These are phyloP conservation scores for Danio aesculapii DNA, from an alignment of 2,797 vertebrate genomes.

Conservation along the genomic window DNA sequence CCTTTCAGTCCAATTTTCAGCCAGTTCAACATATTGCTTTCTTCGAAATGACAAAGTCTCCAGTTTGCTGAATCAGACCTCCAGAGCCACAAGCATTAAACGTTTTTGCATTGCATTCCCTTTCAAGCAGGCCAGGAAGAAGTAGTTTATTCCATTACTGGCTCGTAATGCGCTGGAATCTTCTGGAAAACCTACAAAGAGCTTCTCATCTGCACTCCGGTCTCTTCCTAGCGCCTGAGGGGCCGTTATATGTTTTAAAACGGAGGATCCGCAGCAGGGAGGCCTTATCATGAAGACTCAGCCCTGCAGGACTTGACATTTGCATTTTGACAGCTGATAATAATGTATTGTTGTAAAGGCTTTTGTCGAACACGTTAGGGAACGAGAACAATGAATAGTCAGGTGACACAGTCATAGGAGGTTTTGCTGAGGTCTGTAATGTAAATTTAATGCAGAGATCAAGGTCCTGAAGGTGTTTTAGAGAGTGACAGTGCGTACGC, in stretches of 20 bases:
- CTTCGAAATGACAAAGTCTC: neutral
- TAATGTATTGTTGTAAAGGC: conserved; percentile 16
- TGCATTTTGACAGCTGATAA: conserved; percentile 34
- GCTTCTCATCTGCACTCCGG: conserved; percentile 27
- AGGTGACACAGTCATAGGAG: neutral
- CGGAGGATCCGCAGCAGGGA: conserved; percentile 11
- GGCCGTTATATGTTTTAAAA: conserved; percentile 19
- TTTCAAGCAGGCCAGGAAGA: neutral
- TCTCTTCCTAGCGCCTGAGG: conserved; percentile 13
- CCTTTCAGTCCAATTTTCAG: neutral
- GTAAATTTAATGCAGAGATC: conserved; percentile 5
- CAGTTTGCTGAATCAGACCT: conserved; percentile 12
- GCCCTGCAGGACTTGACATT: conserved; percentile 23
- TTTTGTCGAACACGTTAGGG: conserved; percentile 18
- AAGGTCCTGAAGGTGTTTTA: neutral
- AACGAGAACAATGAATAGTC: conserved; percentile 13
- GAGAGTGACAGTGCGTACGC: neutral
- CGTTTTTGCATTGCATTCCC: neutral
- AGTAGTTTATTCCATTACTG: neutral
- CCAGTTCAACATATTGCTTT: neutral
- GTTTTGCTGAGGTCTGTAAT: conserved; percentile 3
- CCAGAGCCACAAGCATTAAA: neutral
- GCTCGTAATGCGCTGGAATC: neutral
- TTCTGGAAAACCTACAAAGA: conserved; percentile 35
- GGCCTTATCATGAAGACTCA: conserved; percentile 5